Conservation (phyloP, 2,113 vertebrate genomes). For the Phainopepla nitens region DNA sequence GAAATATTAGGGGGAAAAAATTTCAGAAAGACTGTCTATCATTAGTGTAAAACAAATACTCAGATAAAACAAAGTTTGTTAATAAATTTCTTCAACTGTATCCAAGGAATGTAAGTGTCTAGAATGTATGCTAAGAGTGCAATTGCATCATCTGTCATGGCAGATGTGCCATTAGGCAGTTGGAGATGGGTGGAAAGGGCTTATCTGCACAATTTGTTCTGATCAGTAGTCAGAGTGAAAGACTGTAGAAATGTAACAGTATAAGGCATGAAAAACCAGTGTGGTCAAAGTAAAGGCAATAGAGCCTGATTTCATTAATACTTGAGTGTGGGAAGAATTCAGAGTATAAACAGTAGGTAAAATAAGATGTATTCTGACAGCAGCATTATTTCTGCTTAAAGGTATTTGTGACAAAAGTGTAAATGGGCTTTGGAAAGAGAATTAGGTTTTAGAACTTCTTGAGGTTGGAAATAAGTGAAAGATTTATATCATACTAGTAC, state of each 20-base stretch:
- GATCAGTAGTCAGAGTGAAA: background rate
- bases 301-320: background rate
- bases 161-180: background rate
- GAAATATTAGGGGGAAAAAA: background rate
- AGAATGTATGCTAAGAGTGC: background rate
- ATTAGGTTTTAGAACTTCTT: background rate
- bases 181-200: background rate
- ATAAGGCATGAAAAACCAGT: background rate
- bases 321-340: background rate
- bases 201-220: background rate
- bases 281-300: background rate
- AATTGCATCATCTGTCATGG: background rate
- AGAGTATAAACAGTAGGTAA: background rate
- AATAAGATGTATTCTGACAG: background rate
- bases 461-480: background rate
- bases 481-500: background rate
- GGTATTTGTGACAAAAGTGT: background rate
- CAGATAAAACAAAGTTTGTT: background rate
- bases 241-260: background rate
- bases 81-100: background rate
- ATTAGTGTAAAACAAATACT: background rate
- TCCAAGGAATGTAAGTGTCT: background rate
- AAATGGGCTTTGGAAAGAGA: background rate
- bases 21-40: background rate
- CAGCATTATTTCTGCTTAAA: background rate